A percentile compares a stretch with the other conserved stretches of the same genome.
Conservation (phyloP, 2,113 vertebrate species). For the Gasterosteus nipponicus region DNA sequence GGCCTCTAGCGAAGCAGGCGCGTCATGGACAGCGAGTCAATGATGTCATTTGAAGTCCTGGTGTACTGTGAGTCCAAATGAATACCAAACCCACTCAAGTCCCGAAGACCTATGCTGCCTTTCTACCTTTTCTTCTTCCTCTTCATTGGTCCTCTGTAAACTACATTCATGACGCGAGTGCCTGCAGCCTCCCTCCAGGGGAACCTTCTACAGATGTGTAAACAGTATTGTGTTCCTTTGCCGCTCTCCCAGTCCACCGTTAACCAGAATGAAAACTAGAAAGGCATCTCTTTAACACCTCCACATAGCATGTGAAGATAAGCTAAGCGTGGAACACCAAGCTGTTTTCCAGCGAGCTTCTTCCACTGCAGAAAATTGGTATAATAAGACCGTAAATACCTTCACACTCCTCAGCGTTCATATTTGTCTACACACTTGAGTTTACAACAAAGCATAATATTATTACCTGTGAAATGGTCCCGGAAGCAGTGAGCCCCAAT, state of each 20-base stretch:
- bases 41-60: constrained; percentile 55
- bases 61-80: neutral
- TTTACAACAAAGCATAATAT: constrained; percentile 22
- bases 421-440: neutral
- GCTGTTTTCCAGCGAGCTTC: neutral
- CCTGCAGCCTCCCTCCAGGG: neutral
- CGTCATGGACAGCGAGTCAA: neutral
- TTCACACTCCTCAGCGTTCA: neutral
- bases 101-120: neutral
- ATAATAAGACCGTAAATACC: neutral
- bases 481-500: too few species aligned
- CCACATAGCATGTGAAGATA: neutral
- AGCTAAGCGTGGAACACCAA: neutral
- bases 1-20: constrained; percentile 51
- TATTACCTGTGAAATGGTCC: neutral
- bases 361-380: neutral
- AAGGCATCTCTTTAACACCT: neutral
- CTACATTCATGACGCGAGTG: neutral
- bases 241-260: neutral
- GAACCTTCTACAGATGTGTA: neutral
- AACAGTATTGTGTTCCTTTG: neutral
- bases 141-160: neutral
- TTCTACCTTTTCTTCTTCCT: neutral
- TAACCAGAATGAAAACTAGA: neutral
- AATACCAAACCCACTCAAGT: neutral